Base-by-base conservation (phyloP, 1,140 invertebrate genomes). In the Ooceraea biroi region DNA sequence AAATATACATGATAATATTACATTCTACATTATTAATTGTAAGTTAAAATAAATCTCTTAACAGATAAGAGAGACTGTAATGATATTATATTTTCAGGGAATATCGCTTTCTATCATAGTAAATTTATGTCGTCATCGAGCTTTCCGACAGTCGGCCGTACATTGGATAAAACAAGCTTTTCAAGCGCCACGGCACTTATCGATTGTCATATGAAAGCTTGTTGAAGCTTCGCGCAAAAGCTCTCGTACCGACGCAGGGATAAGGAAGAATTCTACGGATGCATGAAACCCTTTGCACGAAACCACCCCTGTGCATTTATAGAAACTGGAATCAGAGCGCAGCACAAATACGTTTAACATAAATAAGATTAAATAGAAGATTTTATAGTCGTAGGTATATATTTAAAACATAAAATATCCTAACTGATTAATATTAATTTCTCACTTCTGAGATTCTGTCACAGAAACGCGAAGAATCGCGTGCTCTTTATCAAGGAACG, bases 241-340 rank as follows among this genome's bases (percentile, higher is more conserved):
- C 41, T 85, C 17, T 3, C 14, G 19, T 87, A 86, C 36, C 84
- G 48, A 73, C 77, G 12, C 36, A 48, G 44, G 58, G 84, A 4
- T 86, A 86, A 85, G n/a, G 58, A 86, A 82, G 84, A 55, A 68
- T 41, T 61, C 68, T 86, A 48, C 30, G 57, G 50, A 72, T 63
- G 17, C 19, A 52, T 41, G 14, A 12, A 52, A 50, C 46, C n/a
- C 27, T n/a, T 25, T 46, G n/a, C 44, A 68, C 14, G 36, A 68
- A 78, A 44, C 14, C n/a, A 55, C 14, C 25, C 36, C 19, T 19
- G 68, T 22, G 5, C 25, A 36, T 57, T 80, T 27, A 30, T 58
- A 17, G 7, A 12, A 46, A 41, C 17, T 12, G 30, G 58, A 30
- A 66, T 55, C 30, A 85, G 78, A 85, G 68, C 1, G 78, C 84